A percentile compares a stretch with the other conserved stretches of the same genome.
Conservation (phyloP, 1,140 invertebrate genomes). For the Aphidius ervi region DNA sequence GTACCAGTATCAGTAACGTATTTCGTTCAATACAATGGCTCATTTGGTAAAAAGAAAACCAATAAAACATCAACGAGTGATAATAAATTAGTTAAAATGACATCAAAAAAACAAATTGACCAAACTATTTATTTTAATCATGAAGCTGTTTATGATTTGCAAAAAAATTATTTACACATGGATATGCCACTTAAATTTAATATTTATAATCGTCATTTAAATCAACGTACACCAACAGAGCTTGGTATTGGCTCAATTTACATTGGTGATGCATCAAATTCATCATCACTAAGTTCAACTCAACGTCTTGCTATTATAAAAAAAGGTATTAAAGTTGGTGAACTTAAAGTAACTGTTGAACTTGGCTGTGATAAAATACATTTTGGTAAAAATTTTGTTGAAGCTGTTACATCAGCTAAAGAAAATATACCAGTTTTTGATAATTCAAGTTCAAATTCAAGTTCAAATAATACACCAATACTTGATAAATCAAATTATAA, state of each 20-base stretch:
- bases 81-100: conserved; percentile 32
- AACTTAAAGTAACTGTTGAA: conserved; percentile 49
- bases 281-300: conserved; percentile 32
- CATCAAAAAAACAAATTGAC: conserved; percentile 37
- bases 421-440: conserved; percentile 43
- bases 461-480: neutral
- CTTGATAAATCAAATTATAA: conserved; percentile 19
- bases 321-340: conserved; percentile 46
- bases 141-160: conserved; percentile 35
- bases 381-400: conserved; percentile 53
- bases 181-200: conserved; percentile 37
- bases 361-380: conserved; percentile 51
- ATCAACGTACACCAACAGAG: conserved; percentile 39
- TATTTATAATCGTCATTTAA: conserved; percentile 40
- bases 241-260: conserved; percentile 39
- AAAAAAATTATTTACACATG: conserved; percentile 28
- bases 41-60: conserved; percentile 27
- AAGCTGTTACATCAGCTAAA: conserved; percentile 37
- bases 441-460: conserved; percentile 12
- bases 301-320: conserved; percentile 38
- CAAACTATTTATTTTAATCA: conserved; percentile 42
- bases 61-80: conserved; percentile 34
- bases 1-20: conserved; percentile 35
- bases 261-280: conserved; percentile 30
- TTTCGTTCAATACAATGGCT: conserved; percentile 40